These are phyloP conservation scores for Mastigias papua DNA, from an alignment of 30 jellyfish, hydroid and myxozoan genomes.

Conservation along the genomic window DNA sequence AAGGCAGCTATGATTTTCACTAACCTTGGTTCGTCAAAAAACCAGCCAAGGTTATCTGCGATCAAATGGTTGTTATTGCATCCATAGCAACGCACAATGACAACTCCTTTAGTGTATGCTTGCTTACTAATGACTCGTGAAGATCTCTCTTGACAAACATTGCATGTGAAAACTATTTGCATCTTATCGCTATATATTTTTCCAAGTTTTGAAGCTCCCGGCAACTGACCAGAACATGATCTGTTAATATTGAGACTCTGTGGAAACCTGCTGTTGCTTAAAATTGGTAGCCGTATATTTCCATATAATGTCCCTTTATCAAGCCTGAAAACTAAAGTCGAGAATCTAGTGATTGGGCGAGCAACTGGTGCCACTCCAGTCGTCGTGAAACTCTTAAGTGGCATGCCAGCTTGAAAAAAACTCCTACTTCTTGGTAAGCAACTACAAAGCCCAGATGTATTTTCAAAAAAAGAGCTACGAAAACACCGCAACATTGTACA, in stretches of 20 bases:
- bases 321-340: too few species aligned
- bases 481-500: too few species aligned
- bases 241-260: not conserved
- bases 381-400: not conserved
- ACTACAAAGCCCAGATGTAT: not conserved
- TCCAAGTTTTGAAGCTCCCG: constrained; percentile 62
- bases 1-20: too few species aligned
- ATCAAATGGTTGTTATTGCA: constrained; percentile 90
- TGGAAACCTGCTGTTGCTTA: not conserved
- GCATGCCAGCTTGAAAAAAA: not conserved
- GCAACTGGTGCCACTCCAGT: too few species aligned
- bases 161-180: constrained; percentile 89
- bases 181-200: constrained; percentile 68
- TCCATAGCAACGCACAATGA: constrained; percentile 80
- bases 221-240: not conserved
- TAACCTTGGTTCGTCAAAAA: constrained; percentile 86
- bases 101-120: constrained; percentile 92
- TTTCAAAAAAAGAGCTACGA: not conserved
- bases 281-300: not conserved
- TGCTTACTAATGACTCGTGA: constrained; percentile 78
- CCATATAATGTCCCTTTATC: too few species aligned
- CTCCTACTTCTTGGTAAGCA: not conserved
- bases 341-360: too few species aligned
- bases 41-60: constrained; percentile 99
- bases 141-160: constrained; percentile 90